These are phyloP conservation scores for Dunckerocampus dactyliophorus DNA, from an alignment of 2,113 vertebrate species.

Conservation along the genomic window DNA sequence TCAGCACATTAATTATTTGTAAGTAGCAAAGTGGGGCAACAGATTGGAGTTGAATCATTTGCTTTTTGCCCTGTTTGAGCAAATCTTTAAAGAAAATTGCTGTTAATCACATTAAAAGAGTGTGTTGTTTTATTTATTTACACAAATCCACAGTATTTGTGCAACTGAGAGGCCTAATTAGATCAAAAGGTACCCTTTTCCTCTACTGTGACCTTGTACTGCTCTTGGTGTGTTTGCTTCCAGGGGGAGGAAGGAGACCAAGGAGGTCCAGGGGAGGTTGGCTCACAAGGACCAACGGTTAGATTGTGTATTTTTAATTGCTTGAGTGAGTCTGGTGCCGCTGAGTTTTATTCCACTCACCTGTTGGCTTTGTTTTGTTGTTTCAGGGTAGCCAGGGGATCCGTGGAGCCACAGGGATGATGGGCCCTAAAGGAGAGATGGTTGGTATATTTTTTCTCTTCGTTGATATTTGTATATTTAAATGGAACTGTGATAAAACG, in stretches of 20 bases:
- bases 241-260: conserved; percentile 95
- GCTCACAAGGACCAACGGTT: conserved; percentile 87
- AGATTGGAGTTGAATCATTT: conserved; percentile 36
- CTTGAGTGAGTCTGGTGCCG: background rate
- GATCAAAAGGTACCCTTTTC: background rate
- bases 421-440: conserved; percentile 85
- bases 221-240: conserved; percentile 17
- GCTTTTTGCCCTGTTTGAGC: conserved; percentile 6
- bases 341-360: conserved; percentile 9
- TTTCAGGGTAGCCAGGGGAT: conserved; percentile 86
- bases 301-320: conserved; percentile 56
- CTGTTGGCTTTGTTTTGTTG: conserved; percentile 23
- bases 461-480: background rate
- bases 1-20: conserved; percentile 37
- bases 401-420: conserved; percentile 85
- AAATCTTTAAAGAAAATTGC: conserved; percentile 13
- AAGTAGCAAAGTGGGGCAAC: conserved; percentile 35
- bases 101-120: conserved; percentile 26
- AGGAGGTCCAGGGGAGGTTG: conserved; percentile 82
- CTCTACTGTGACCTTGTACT: background rate
- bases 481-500: background rate
- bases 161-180: conserved; percentile 4
- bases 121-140: conserved; percentile 32
- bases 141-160: conserved; percentile 3
- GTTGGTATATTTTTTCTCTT: conserved; percentile 66